Base-by-base conservation (phyloP, 2,888 invertebrate genomes). In the Augochlorella aurata region DNA sequence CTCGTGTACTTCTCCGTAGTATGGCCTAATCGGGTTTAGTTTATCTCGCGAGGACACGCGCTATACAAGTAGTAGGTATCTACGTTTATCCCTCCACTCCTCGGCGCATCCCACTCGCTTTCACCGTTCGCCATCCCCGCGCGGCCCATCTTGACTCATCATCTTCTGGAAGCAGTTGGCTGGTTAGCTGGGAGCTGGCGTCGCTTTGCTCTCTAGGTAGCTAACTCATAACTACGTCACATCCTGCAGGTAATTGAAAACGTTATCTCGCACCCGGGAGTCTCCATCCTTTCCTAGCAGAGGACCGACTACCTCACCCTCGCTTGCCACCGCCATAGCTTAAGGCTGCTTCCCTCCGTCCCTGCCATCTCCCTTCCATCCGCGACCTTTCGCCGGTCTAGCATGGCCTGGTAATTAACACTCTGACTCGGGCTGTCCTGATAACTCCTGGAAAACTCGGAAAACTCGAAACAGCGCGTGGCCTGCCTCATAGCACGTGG, bases 171-270 rank as follows among this genome's bases (percentile, higher is more conserved):
- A 88, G 83, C 87, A 85, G 88, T 89, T 86, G 82, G 89, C 67
- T 66, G 87, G 85, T 73, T 82, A 63, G 83, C 78, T 86, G 74
- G 58, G 74, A 83, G 71, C 82, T 77, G 49, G 52, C 68, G 67
- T 45, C 78, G 83, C 74, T 81, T 74, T 79, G 67, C 70, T 70
- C 88, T 88, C 87, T 88, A 90, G 89, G 90, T 89, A 90, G 91
- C 93, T 91, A 92, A 93, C 93, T 93, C 93, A 92, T 93, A 93
- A 93, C 92, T 93, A 91, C 93, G 91, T 93, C 93, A 92, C 92
- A 93, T 93, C 93, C 93, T 93, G 93, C 90, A 91, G 93, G 93
- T 93, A 93, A 93, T 93, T 93, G 93, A 93, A 93, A 93, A 93
- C 91, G 92, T 93, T 93, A 93, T 93, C 93, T 93, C 90, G 91